Evolutionary conservation across 2,888 invertebrate species (phyloP), one percentile per base, ranked within the genome.

Genomic region (Drosophila robusta): DNA sequence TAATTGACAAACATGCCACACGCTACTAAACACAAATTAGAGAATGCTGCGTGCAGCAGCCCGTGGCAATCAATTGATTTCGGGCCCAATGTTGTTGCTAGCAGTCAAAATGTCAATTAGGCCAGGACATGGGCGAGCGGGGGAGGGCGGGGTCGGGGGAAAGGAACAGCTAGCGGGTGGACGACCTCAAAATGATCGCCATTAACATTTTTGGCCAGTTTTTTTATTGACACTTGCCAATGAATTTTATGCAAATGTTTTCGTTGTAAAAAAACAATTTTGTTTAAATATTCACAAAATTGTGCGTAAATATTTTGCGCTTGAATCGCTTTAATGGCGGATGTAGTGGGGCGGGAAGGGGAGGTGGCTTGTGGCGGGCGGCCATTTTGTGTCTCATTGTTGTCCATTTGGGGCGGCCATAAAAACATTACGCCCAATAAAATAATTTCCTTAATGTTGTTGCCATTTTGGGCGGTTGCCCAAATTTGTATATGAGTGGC

Each of bases 391-490:
- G 68, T 67, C 70, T 71, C 76, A 70, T 87, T 84, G 63, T 75
- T 74, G 87, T 54, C 44, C 71, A 76, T 71, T 71, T 47, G 36
- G 11, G 45, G 36, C 11, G 55, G 61, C 69, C 84, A 87, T 89
- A 90, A 90, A 91, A 89, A 84, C 91, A 88, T 89, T 89, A 87
- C 81, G 90, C 85, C 70, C 80, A 86, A 90, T 90, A 89, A 91
- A 90, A 90, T 86, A 91, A 90, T 90, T 89, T 84, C 52, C 73
- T 58, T 77, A 73, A 77, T 77, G 75, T 76, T 82, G 80, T 52
- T 74, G 70, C 64, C 68, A 56, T 61, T 69, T 65, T 61, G 65
- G 78, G 60, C 47, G 61, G 45, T 56, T 49, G 56, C 36, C 73
- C 71, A 70, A 70, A 62, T 45, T 64, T 70, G 54, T 65, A 49